Evolutionary conservation across 2,888 invertebrate species (phyloP).

Genomic region (Caenorhabditis sp.): DNA sequence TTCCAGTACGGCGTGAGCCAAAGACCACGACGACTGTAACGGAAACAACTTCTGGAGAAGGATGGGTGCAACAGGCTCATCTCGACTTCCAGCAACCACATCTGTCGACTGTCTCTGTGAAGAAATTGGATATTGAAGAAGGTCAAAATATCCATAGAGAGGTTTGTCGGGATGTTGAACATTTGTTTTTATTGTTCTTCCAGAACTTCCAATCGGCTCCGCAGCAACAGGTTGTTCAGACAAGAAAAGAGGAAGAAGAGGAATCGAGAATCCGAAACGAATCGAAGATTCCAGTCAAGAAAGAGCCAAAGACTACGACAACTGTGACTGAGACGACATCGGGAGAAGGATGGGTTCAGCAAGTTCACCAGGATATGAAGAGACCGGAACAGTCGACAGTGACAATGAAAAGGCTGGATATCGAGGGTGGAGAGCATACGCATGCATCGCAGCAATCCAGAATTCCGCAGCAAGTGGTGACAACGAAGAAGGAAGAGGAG

Average conservation of each 20-base stretch:
- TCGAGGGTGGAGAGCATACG: slow-evolving; percentile 36
- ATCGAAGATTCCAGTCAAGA: slow-evolving; percentile 56
- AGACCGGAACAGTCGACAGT: slow-evolving; percentile 53
- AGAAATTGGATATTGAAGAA: slow-evolving; percentile 32
- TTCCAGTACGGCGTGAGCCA: slow-evolving; percentile 53
- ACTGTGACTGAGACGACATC: slow-evolving; percentile 58
- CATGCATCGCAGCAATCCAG: background rate
- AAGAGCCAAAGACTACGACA: slow-evolving; percentile 55
- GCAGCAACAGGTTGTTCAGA: slow-evolving; percentile 23
- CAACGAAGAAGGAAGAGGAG: slow-evolving; percentile 23
- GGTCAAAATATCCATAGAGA: slow-evolving; percentile 2
- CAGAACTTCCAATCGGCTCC: slow-evolving; percentile 24
- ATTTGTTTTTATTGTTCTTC: background rate
- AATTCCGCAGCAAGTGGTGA: slow-evolving; percentile 16
- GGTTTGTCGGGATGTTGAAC: background rate
- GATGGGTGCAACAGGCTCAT: slow-evolving; percentile 65
- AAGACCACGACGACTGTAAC: slow-evolving; percentile 57
- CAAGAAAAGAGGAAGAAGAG: slow-evolving; percentile 35
- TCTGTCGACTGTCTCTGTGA: slow-evolving; percentile 32
- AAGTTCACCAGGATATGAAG: slow-evolving; percentile 48
- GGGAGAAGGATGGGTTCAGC: slow-evolving; percentile 65
- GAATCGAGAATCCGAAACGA: slow-evolving; percentile 44
- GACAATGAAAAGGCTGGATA: slow-evolving; percentile 48
- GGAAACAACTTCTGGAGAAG: slow-evolving; percentile 56
- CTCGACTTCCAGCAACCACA: slow-evolving; percentile 61